phyloP scores from a whole-genome alignment of 2,888 invertebrate species.

The Aphidius colemani region DNA sequence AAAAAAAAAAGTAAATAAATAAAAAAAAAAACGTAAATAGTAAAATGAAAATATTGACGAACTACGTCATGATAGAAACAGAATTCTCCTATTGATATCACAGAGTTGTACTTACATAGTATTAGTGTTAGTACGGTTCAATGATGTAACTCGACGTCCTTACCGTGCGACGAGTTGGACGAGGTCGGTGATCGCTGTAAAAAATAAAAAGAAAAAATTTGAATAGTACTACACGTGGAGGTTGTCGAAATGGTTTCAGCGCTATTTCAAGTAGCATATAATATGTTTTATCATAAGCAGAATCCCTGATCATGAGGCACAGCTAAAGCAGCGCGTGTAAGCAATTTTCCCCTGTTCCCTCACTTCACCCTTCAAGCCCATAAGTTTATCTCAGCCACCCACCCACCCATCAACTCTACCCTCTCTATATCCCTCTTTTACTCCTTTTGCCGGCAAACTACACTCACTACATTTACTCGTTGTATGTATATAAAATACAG shows the following conservation, averaged over 20 bases:
- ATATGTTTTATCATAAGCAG: constrained; percentile 29
- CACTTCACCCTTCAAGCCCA: constrained; percentile 12
- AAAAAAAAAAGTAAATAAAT: constrained; percentile 6
- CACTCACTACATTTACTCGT: too few relatives aligned
- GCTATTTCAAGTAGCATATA: constrained; percentile 30
- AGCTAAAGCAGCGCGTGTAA: constrained; percentile 49
- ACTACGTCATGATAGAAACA: constrained; percentile 20
- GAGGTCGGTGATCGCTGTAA: constrained; percentile 69
- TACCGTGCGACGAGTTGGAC: constrained; percentile 67
- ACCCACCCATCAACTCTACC: neutral
- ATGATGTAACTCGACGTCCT: constrained; percentile 60
- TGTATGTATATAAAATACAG: too few relatives aligned
- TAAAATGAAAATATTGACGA: constrained; percentile 9
- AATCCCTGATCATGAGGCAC: constrained; percentile 35
- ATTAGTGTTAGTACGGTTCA: constrained; percentile 35
- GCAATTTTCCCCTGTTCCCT: constrained; percentile 23
- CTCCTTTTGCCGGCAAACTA: neutral
- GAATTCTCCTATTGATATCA: constrained; percentile 4
- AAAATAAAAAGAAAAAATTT: constrained; percentile 45
- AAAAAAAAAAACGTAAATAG: constrained; percentile 12
- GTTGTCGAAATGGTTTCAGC: constrained; percentile 52
- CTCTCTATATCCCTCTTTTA: neutral
- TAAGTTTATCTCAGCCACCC: constrained; percentile 21
- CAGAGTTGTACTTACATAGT: constrained; percentile 28
- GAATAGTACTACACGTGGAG: constrained; percentile 58